Percentiles rank a stretch among this genome's conserved stretches.
Conservation (phyloP, 2,797 vertebrate species). For the Myotis vivesi region DNA sequence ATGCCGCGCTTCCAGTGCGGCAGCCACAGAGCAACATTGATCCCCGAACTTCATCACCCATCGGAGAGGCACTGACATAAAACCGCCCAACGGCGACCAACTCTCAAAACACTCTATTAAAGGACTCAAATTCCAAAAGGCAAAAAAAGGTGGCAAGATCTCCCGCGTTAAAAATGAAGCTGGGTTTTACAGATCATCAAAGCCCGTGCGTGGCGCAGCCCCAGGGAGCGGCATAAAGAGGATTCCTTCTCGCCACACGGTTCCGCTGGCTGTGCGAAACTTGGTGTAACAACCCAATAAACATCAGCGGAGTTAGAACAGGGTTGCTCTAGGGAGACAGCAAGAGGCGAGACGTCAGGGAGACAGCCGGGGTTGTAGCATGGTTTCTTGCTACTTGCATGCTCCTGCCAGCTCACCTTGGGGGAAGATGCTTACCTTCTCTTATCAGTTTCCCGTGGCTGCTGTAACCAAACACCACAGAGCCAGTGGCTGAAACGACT, state of each 20-base stretch:
- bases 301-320: background rate
- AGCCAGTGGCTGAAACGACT: too few relatives aligned
- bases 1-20: conserved; percentile 14
- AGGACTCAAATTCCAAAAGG: conserved; percentile 42
- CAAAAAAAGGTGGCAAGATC: background rate
- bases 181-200: conserved; percentile 42
- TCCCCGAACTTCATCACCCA: background rate
- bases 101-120: conserved; percentile 40
- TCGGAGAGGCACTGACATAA: background rate
- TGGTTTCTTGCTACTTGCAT: background rate
- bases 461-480: background rate
- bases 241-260: background rate
- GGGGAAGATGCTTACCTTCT: background rate
- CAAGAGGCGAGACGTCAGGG: too few relatives aligned
- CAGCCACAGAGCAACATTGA: background rate
- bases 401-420: background rate
- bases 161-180: background rate
- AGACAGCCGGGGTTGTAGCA: too few relatives aligned
- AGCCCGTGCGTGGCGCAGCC: background rate
- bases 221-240: background rate
- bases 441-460: background rate
- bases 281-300: conserved; percentile 3
- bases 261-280: conserved; percentile 46
- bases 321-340: too few relatives aligned
- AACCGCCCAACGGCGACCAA: background rate